Base-by-base conservation (phyloP, 1,140 invertebrate species). In the Temnothorax curvispinosus region DNA sequence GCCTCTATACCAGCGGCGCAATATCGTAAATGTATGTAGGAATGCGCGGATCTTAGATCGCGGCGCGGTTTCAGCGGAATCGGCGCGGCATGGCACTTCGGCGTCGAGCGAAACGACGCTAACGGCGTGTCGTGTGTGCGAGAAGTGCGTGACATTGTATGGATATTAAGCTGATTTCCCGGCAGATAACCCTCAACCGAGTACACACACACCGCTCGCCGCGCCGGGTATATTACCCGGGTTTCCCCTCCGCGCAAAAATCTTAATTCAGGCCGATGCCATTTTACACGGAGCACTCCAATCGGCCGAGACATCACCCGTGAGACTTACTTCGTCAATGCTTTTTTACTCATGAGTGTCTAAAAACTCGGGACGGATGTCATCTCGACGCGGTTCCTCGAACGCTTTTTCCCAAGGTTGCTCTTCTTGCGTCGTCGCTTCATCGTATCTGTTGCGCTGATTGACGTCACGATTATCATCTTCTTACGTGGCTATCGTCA, bases 111-210 rank as follows among this genome's bases (percentile, higher is more conserved):
- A 90, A 88, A 90, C 69, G 89, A 88, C 52, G 86, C 76, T 91
- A 90, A 91, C 71, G 60, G 77, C 52, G 52, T 88, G 77, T 72
- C 89, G 82, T 86, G 87, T 90, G 72, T 65, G 62, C 50, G 67
- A 88, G 86, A 75, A 90, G 92, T 94, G 93, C 94, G 93, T 94
- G 94, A 95, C 94, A 94, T 94, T 95, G 94, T 95, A 94, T 95
- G 94, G 94, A 94, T 95, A 95, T 95, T 93, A 94, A 84, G 94
- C 85, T 88, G 94, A 94, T 95, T 94, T 93, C 90, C 87, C 89
- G 89, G 82, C 58, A 90, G 92, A 95, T 93, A 92, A 88, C 81
- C 80, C 54, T 35, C 47, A 54, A 41, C 75, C 62, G 32, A 52
- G 84, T 21, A 35, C 65, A 71, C 27, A 35, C 65, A 71, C 75